Evolutionary conservation across 2,888 invertebrate genomes (phyloP).

Genomic region (Heliconius aoede): DNA sequence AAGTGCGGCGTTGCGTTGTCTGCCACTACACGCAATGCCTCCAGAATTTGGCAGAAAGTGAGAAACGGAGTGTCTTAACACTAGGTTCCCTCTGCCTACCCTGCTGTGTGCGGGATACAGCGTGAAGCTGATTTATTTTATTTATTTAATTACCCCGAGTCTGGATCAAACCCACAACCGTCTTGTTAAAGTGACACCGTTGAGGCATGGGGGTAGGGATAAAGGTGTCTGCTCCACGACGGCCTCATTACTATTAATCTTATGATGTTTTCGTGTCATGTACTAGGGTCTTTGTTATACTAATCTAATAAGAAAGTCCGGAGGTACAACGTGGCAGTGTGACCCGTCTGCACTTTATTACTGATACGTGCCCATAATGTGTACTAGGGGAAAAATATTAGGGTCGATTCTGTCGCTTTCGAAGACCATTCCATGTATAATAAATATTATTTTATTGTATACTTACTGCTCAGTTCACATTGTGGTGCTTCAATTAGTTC

Average conservation of each 20-base stretch:
- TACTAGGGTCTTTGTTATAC: conserved; percentile 3
- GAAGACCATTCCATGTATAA: conserved; percentile 9
- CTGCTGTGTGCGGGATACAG: too few relatives aligned
- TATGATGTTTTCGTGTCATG: conserved; percentile 5
- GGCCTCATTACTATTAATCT: background rate
- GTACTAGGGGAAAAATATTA: conserved; percentile 19
- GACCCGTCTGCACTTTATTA: conserved; percentile 19
- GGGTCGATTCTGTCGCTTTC: conserved; percentile 10
- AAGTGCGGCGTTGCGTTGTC: too few relatives aligned
- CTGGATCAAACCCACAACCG: too few relatives aligned
- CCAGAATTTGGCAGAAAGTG: too few relatives aligned
- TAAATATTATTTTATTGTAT: background rate
- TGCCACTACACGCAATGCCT: too few relatives aligned
- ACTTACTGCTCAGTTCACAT: background rate
- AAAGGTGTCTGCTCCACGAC: too few relatives aligned
- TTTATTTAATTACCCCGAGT: too few relatives aligned
- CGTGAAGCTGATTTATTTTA: too few relatives aligned
- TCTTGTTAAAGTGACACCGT: too few relatives aligned
- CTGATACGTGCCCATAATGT: conserved; percentile 20
- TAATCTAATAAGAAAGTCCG: conserved; percentile 18
- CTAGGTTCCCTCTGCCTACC: too few relatives aligned
- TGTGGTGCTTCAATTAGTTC: background rate
- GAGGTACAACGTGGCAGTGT: conserved; percentile 3
- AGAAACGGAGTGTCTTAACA: too few relatives aligned
- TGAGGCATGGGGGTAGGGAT: too few relatives aligned